Evolutionary conservation across 1,140 invertebrate genomes (phyloP).

Genomic region (Pseudachorutes palmiensis): DNA sequence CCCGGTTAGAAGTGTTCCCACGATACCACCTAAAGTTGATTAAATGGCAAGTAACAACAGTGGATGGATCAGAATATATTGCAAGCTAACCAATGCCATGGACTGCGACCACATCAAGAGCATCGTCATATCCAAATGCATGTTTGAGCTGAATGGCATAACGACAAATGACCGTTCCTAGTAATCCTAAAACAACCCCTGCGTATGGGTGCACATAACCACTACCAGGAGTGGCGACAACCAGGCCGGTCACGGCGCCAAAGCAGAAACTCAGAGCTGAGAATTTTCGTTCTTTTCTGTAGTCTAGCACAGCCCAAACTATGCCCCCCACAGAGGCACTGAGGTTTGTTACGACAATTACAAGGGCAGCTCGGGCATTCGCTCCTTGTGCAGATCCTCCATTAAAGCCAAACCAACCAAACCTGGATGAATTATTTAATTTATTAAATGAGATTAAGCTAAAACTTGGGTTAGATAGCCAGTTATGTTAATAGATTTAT

Average conservation of each 20-base stretch:
- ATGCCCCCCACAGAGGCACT: constrained; percentile 31
- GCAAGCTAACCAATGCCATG: constrained; percentile 36
- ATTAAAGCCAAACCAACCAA: constrained; percentile 28
- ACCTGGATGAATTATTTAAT: neutral
- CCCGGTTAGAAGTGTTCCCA: constrained; percentile 28
- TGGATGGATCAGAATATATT: no score
- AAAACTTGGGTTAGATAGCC: neutral
- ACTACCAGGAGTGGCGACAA: constrained; percentile 30
- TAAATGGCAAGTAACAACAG: no score
- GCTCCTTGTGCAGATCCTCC: constrained; percentile 27
- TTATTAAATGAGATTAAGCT: neutral
- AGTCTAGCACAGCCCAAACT: constrained; percentile 33
- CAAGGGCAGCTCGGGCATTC: constrained; percentile 28
- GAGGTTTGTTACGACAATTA: constrained; percentile 27
- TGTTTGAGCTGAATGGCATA: constrained; percentile 29
- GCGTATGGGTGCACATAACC: constrained; percentile 27
- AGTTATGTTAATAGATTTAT: constrained; percentile 29
- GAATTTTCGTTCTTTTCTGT: constrained; percentile 29
- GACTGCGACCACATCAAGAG: constrained; percentile 33
- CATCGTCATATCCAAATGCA: constrained; percentile 30
- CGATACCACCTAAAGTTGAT: no score
- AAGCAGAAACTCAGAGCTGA: constrained; percentile 34
- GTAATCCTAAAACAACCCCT: constrained; percentile 26
- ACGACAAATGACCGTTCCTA: constrained; percentile 29
- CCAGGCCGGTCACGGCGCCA: constrained; percentile 32